Conservation (phyloP, 35 echinoderm and acorn worm genomes). For the Patiria miniata region DNA sequence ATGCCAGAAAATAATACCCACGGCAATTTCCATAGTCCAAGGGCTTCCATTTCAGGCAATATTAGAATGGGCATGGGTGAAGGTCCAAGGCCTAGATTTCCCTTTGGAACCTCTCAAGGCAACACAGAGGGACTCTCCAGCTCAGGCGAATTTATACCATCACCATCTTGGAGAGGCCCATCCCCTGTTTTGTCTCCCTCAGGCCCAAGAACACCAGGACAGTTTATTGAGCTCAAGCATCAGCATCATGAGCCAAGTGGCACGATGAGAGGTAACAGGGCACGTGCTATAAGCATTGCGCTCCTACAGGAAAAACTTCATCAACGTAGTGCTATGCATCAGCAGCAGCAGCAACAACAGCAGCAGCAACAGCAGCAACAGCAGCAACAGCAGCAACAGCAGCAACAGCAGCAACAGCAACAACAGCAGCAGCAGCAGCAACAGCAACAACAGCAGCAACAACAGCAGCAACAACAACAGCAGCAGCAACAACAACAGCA, state of each 20-base stretch:
- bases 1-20: background rate
- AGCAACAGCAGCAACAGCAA: slow-evolving; percentile 7
- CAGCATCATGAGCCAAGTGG: slow-evolving; percentile 59
- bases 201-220: slow-evolving; percentile 51
- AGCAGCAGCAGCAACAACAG: slow-evolving; percentile 10
- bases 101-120: slow-evolving; percentile 1
- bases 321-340: slow-evolving; percentile 53
- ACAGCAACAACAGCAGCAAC: slow-evolving; percentile 24
- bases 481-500: slow-evolving; percentile 28
- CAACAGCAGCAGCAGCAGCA: slow-evolving; percentile 40
- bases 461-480: slow-evolving; percentile 10
- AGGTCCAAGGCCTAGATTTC: background rate
- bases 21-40: background rate
- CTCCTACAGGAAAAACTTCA: slow-evolving; percentile 79
- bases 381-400: slow-evolving; percentile 35
- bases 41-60: slow-evolving; percentile 6
- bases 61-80: slow-evolving; percentile 8
- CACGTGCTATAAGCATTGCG: slow-evolving; percentile 57
- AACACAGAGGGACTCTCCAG: background rate
- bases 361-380: slow-evolving; percentile 26
- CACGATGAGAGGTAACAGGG: slow-evolving; percentile 29
- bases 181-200: slow-evolving; percentile 2
- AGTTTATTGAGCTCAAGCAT: slow-evolving; percentile 90
- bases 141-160: background rate
- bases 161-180: slow-evolving; percentile 1